Conservation (phyloP, 2,797 vertebrate genomes). For the Oreonectes daqikongensis region DNA sequence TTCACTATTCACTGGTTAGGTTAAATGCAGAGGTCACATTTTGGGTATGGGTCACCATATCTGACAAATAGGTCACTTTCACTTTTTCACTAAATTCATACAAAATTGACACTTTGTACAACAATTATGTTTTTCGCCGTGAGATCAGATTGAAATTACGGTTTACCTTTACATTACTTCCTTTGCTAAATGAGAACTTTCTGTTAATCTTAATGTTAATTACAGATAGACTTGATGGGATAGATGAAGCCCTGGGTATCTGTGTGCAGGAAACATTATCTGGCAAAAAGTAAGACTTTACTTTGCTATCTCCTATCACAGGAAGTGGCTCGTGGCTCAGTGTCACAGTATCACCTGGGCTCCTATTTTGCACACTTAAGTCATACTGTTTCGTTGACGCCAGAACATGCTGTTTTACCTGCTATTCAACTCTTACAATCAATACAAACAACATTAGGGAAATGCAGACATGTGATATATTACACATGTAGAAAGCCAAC, state of each 20-base stretch:
- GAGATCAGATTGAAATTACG: too few species aligned
- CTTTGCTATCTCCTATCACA: conserved; percentile 37
- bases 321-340: conserved; percentile 10
- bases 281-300: conserved; percentile 35
- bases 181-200: background rate
- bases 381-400: conserved; percentile 21
- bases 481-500: too few species aligned
- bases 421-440: conserved; percentile 2
- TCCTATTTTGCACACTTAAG: conserved; percentile 15
- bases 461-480: conserved; percentile 3
- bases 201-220: conserved; percentile 27
- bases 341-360: conserved; percentile 21
- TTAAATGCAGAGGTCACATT: too few species aligned
- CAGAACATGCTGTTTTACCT: conserved; percentile 14
- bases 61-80: too few species aligned
- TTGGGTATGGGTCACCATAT: too few species aligned
- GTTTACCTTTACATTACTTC: background rate
- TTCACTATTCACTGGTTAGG: too few species aligned
- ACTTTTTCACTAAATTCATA: too few species aligned
- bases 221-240: conserved; percentile 38
- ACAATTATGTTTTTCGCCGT: too few species aligned
- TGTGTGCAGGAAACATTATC: conserved; percentile 40
- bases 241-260: conserved; percentile 32
- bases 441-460: conserved; percentile 24
- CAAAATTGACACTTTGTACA: too few species aligned